phyloP scores from a whole-genome alignment of 2,888 invertebrate genomes.

The Eupithecia insigniata region DNA sequence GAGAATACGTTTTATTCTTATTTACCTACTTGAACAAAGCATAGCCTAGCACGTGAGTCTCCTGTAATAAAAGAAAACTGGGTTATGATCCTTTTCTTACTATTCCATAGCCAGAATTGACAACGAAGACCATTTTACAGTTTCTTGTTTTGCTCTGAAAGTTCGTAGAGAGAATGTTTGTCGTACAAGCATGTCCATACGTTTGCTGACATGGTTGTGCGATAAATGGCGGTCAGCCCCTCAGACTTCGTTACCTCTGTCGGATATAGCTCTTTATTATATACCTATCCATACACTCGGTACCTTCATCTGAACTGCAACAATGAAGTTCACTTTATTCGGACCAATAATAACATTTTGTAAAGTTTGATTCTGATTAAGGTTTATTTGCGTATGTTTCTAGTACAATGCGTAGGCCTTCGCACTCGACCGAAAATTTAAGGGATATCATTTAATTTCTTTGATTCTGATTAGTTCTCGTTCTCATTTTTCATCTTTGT shows the following conservation, averaged over 20 bases:
- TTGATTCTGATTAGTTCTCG: not conserved
- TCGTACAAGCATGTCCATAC: conserved; percentile 49
- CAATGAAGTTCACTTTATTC: not conserved
- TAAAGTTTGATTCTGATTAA: not conserved
- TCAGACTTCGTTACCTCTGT: conserved; percentile 71
- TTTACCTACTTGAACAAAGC: no score
- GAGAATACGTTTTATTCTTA: no score
- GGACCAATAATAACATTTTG: not conserved
- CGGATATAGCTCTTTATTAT: conserved; percentile 56
- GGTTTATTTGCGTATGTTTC: no score
- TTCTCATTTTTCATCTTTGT: not conserved
- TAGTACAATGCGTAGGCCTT: no score
- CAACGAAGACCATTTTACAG: not conserved
- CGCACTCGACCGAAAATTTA: no score
- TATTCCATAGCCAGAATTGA: not conserved
- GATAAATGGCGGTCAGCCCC: conserved; percentile 66
- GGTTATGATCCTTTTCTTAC: not conserved
- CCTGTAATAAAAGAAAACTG: no score
- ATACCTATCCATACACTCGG: conserved; percentile 42
- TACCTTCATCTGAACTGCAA: conserved; percentile 13
- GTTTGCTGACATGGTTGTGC: conserved; percentile 45
- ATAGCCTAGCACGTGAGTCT: no score
- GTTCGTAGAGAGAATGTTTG: not conserved
- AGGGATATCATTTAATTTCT: no score
- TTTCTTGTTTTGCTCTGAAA: not conserved